Evolutionary conservation across 2,797 vertebrate species (phyloP), one percentile per base, ranked within the genome.

Genomic region (Sebastes cheni): DNA sequence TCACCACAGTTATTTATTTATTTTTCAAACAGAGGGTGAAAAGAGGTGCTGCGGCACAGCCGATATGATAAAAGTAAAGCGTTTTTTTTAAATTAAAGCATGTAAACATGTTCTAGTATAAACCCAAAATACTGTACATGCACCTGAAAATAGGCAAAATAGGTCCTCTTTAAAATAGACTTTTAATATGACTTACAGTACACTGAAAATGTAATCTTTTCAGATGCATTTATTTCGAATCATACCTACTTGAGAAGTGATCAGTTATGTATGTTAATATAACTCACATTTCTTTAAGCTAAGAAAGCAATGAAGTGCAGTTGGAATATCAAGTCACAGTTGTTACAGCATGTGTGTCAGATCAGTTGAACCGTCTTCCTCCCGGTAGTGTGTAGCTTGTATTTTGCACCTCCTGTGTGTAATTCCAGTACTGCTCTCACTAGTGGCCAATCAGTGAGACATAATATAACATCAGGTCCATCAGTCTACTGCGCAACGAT

Each of bases 381-480:
- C 22, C 29, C 3, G 20, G 64, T 55, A 72, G 80, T 67, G 70
- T 81, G 46, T 16, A 72, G 72, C 36, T 67, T 79, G 70, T 46
- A 75, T 80, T 74, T 61, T 82, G 75, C 66, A 77, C 75, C 70
- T 79, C 75, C 42, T 79, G 34, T 74, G 72, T 87, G 61, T 23
- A 77, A 64, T 67, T 34, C 20, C 30, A 59, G 29, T 12, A 68
- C 75, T 72, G 4, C 29, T 66, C 67, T 78, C 54, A 69, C 58
- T 54, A 32, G 70, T 72, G 72, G 78, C 74, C 67, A 74, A 34
- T 81, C 66, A 54, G 70, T 74, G 16, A 22, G 27, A 73, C 77
- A 79, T 76, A 76, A 84, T 76, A 84, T 85, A 76, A 84, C 77
- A 84, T 85, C 46, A 52, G 39, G 52, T 68, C 60, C 62, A 72